phyloP scores from a whole-genome alignment of 2,797 vertebrate species.

The Scarus forsteni region DNA sequence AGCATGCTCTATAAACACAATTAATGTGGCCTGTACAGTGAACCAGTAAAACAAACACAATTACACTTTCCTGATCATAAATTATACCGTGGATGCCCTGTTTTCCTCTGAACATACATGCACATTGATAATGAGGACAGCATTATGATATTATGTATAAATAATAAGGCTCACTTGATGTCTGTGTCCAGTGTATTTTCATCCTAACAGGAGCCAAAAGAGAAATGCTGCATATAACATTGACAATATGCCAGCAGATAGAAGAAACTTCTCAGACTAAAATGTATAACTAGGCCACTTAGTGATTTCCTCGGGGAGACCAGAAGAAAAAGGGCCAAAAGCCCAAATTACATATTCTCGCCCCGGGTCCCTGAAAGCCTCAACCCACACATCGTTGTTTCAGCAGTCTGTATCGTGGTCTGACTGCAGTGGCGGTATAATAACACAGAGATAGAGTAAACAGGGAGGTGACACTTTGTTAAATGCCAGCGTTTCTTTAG shows the following conservation, averaged over 20 bases:
- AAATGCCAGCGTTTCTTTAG: slow-evolving; percentile 8
- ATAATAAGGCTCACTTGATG: slow-evolving; percentile 29
- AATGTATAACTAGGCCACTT: slow-evolving; percentile 45
- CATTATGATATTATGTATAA: slow-evolving; percentile 8
- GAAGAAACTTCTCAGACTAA: slow-evolving; percentile 47
- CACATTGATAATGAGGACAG: slow-evolving; percentile 30
- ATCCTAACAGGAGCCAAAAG: slow-evolving; percentile 10
- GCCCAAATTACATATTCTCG: slow-evolving; percentile 19
- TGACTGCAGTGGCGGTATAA: neutral
- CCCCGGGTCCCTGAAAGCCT: slow-evolving; percentile 10
- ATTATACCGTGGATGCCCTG: slow-evolving; percentile 31
- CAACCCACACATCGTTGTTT: slow-evolving; percentile 11
- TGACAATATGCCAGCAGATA: slow-evolving; percentile 50
- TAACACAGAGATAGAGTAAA: neutral
- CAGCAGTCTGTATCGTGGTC: neutral
- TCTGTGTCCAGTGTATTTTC: slow-evolving; percentile 22
- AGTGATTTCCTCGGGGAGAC: slow-evolving; percentile 40
- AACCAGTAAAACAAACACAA: slow-evolving; percentile 21
- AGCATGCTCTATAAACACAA: slow-evolving; percentile 39
- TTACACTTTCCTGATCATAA: slow-evolving; percentile 14
- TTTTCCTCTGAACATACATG: slow-evolving; percentile 29
- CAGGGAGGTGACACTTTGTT: neutral
- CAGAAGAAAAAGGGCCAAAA: slow-evolving; percentile 37
- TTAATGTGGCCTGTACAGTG: slow-evolving; percentile 14
- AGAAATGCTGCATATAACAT: slow-evolving; percentile 33